phyloP scores from a whole-genome alignment of 2,888 invertebrate species.

The Fragum sueziense region DNA sequence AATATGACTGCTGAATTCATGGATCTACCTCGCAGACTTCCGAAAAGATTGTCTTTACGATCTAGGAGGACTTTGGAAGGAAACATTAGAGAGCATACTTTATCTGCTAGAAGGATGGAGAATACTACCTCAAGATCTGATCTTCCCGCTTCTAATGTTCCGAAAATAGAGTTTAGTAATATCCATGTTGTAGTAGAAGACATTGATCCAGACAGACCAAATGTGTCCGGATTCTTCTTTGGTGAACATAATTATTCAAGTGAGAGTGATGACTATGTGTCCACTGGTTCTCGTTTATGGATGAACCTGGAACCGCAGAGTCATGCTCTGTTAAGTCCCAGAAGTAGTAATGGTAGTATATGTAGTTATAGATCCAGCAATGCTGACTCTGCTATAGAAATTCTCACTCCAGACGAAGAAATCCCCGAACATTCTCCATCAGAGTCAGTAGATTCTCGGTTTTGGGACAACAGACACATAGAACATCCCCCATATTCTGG shows the following conservation, averaged over 20 bases:
- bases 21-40: constrained; percentile 43
- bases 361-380: constrained; percentile 72
- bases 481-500: background rate
- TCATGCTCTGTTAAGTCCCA: constrained; percentile 61
- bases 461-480: constrained; percentile 21
- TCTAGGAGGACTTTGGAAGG: background rate
- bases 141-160: constrained; percentile 24
- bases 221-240: background rate
- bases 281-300: constrained; percentile 29
- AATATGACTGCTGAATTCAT: constrained; percentile 49
- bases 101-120: background rate
- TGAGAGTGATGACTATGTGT: constrained; percentile 17
- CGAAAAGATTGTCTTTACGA: constrained; percentile 32
- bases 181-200: constrained; percentile 39
- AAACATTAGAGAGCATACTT: background rate
- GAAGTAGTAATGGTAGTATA: constrained; percentile 69
- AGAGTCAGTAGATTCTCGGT: constrained; percentile 44
- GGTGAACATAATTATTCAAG: constrained; percentile 7
- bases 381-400: constrained; percentile 75
- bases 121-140: constrained; percentile 3
- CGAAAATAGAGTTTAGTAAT: constrained; percentile 49
- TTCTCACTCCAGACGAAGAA: constrained; percentile 73
- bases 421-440: constrained; percentile 41
- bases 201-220: constrained; percentile 2
- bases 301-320: constrained; percentile 36